Evolutionary conservation across 2,888 invertebrate species (phyloP), one percentile per base, ranked within the genome.

Genomic region (Coelopa pilipes): DNA sequence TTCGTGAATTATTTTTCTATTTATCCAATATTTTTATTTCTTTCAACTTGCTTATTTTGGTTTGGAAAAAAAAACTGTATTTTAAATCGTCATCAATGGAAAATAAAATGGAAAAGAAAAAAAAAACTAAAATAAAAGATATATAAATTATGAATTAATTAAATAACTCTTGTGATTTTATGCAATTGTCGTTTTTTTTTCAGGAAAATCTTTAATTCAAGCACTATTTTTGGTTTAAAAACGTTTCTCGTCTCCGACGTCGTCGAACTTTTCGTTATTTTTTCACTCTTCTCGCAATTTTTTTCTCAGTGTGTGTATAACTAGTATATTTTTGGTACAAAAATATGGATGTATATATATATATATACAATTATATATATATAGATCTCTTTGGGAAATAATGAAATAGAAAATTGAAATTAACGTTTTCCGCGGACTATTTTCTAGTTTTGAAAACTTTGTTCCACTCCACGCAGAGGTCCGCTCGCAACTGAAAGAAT

Each of bases 401-500:
- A 70, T 63, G 66, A 53, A 53, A 57, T 69, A 66, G 71, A 60
- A 68, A 77, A 67, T 72, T 71, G 24, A 72, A 70, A 74, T 70
- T 79, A 86, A 83, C 82, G 83, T 84, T 86, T 87, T 85, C 83
- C 87, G 87, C 87, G 87, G 87, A 87, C 86, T 86, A 82, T 84
- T 82, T 81, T 78, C 80, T 78, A 74, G 77, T 80, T 81, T 81
- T 81, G 76, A 78, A 79, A 82, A 80, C 82, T 78, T 86, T 85
- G 86, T 87, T 87, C 88, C 87, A 87, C 87, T 86, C 86, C 84
- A 85, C 86, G 86, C 86, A 87, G 85, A 86, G 87, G 88, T 87
- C 88, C 88, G 87, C 88, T 88, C 88, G 88, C 87, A 88, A 88
- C 88, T 88, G 84, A 86, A 85, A 81, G 79, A 81, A 81, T 83